Percentiles rank a stretch among this genome's conserved stretches.
Evolutionary conservation across 2,113 vertebrate species (phyloP).

Genomic region (Muntiacus muntjak): DNA sequence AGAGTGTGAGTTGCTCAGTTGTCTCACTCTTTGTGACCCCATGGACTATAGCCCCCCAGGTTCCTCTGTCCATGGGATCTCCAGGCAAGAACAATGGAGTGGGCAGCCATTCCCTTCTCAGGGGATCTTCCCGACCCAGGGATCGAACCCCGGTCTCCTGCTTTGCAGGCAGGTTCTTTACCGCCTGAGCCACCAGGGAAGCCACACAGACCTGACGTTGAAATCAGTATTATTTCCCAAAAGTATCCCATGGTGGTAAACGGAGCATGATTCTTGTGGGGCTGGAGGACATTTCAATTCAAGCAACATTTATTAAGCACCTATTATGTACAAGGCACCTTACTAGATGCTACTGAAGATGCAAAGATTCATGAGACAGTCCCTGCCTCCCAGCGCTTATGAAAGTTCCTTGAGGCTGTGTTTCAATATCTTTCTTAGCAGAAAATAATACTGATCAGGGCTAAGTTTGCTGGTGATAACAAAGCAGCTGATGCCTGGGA

Average conservation of each 20-base stretch:
- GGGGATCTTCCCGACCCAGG: background rate
- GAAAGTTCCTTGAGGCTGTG: background rate
- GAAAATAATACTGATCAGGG: constrained; percentile 17
- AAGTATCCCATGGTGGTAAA: background rate
- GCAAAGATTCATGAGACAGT: background rate
- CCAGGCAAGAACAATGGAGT: background rate
- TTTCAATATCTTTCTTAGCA: background rate
- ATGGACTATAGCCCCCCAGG: background rate
- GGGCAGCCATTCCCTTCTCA: background rate
- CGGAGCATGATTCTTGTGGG: background rate
- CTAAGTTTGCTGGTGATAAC: constrained; percentile 64
- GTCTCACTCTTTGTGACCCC: background rate
- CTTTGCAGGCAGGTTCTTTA: background rate
- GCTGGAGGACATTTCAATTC: background rate
- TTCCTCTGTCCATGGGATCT: background rate
- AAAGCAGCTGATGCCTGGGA: background rate
- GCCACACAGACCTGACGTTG: background rate
- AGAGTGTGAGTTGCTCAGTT: background rate
- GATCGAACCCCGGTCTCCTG: background rate
- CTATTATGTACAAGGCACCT: constrained; percentile 60
- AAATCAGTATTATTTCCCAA: background rate
- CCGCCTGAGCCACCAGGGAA: background rate
- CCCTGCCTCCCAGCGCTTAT: background rate
- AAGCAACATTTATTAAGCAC: constrained; percentile 58
- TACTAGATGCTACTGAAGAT: constrained; percentile 30